Evolutionary conservation across 1,140 invertebrate genomes (phyloP).

Genomic region (Nasonia longicornis): DNA sequence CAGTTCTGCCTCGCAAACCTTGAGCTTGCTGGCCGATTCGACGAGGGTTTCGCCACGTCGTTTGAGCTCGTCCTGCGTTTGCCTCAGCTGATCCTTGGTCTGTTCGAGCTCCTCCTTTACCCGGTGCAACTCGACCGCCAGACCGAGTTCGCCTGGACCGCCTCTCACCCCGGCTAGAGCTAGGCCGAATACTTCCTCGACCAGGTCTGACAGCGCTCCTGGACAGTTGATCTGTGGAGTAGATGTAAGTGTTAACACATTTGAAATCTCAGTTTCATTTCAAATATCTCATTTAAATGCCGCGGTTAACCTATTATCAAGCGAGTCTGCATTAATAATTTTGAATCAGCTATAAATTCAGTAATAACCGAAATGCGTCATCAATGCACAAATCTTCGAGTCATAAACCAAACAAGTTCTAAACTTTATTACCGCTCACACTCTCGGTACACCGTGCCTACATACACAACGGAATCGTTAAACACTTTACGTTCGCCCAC

Average conservation of each 20-base stretch:
- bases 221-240: conserved; percentile 53
- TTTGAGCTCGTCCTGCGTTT: conserved; percentile 84
- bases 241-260: neutral
- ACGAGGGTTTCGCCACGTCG: conserved; percentile 83
- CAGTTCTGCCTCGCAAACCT: conserved; percentile 85
- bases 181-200: conserved; percentile 79
- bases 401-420: too few species aligned
- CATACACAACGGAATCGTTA: neutral
- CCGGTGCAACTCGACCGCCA: conserved; percentile 80
- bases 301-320: too few species aligned
- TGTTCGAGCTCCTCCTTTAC: conserved; percentile 85
- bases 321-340: too few species aligned
- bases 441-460: too few species aligned
- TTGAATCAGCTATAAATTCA: too few species aligned
- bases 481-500: too few species aligned
- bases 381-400: too few species aligned
- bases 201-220: conserved; percentile 69
- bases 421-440: too few species aligned
- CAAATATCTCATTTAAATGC: too few species aligned
- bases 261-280: too few species aligned
- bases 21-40: conserved; percentile 84
- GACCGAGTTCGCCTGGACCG: conserved; percentile 68
- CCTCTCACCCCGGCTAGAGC: conserved; percentile 73
- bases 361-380: too few species aligned
- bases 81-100: conserved; percentile 78